Percentiles rank a stretch among this genome's conserved stretches.
phyloP scores from a whole-genome alignment of 2,113 vertebrate genomes.

The Limnothrissa miodon region DNA sequence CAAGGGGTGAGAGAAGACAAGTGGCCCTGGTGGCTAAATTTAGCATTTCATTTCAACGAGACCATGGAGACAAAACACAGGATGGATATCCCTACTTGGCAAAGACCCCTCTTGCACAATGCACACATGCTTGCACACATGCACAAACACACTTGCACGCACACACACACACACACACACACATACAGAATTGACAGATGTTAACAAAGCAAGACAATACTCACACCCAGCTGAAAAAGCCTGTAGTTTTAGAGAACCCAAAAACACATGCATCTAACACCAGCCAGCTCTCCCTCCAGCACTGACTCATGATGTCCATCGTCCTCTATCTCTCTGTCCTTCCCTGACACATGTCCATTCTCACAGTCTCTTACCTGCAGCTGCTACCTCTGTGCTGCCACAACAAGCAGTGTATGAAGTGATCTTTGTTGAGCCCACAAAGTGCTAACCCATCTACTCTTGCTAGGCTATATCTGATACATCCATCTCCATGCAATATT shows the following conservation, averaged over 20 bases:
- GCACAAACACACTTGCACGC: conserved; percentile 3
- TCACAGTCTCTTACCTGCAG: not conserved
- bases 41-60: conserved; percentile 60
- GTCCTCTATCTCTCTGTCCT: not conserved
- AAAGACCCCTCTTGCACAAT: conserved; percentile 7
- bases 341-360: not conserved
- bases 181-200: not conserved
- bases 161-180: not conserved
- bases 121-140: not conserved
- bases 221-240: not conserved
- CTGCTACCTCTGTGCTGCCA: not conserved
- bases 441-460: not conserved
- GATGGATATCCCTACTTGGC: conserved; percentile 21
- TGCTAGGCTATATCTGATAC: too few relatives aligned
- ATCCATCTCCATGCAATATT: too few relatives aligned
- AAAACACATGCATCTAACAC: not conserved
- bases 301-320: not conserved
- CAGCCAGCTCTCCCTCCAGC: not conserved
- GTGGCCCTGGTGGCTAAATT: conserved; percentile 59
- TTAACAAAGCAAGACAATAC: not conserved
- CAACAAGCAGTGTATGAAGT: not conserved
- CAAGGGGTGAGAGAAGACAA: conserved; percentile 54
- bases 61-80: conserved; percentile 59
- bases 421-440: not conserved
- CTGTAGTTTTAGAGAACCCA: not conserved